phyloP scores from a whole-genome alignment of 2,888 invertebrate species.

The Watsonalla binaria region DNA sequence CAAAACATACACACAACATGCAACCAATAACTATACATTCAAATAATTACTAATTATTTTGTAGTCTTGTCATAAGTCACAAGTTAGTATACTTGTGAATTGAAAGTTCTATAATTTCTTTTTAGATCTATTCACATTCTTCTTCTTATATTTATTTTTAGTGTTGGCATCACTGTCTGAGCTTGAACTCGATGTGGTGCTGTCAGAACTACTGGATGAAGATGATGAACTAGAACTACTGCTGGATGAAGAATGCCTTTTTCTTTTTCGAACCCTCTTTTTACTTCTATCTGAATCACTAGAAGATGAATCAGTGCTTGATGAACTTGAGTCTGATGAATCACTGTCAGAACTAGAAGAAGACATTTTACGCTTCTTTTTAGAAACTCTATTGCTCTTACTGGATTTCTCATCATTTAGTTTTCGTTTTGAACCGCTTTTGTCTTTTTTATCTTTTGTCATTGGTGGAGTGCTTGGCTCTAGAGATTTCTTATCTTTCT shows the following conservation, averaged over 20 bases:
- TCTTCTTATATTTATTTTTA: slow-evolving; percentile 42
- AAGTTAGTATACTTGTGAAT: neutral
- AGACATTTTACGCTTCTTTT: slow-evolving; percentile 53
- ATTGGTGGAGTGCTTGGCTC: slow-evolving; percentile 28
- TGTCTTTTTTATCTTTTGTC: slow-evolving; percentile 16
- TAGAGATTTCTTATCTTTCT: slow-evolving; percentile 8
- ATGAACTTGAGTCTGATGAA: slow-evolving; percentile 53
- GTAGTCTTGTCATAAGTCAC: neutral
- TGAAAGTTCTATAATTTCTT: slow-evolving; percentile 32
- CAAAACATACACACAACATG: too few species aligned
- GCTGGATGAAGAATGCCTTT: slow-evolving; percentile 52
- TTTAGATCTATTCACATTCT: slow-evolving; percentile 29
- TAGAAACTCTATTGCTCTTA: slow-evolving; percentile 20
- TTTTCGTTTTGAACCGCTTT: slow-evolving; percentile 11
- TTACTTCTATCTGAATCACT: slow-evolving; percentile 52
- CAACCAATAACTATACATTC: neutral
- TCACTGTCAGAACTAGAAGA: slow-evolving; percentile 56
- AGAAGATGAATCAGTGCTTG: slow-evolving; percentile 56
- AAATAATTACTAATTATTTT: neutral
- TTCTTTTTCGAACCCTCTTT: slow-evolving; percentile 35
- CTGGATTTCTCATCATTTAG: slow-evolving; percentile 14
- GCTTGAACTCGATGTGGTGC: slow-evolving; percentile 52
- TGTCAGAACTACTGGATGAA: slow-evolving; percentile 49
- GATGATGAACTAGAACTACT: slow-evolving; percentile 45
- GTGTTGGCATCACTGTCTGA: slow-evolving; percentile 48